Evolutionary conservation across 2,797 vertebrate species (phyloP), one percentile per base, ranked within the genome.

Genomic region (Zenarchopterus dispar): DNA sequence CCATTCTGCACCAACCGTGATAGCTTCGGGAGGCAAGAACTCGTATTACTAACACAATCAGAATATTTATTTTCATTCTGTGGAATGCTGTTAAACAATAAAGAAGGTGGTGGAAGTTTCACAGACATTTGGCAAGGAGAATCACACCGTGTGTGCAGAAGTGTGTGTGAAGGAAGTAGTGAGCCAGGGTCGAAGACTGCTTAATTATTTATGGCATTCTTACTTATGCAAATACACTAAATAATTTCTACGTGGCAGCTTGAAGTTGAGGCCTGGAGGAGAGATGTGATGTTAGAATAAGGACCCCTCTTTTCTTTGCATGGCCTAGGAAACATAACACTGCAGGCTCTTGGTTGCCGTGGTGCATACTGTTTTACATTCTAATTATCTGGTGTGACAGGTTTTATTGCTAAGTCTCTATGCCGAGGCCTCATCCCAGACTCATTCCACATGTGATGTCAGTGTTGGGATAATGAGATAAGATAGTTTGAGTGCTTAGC

Each of bases 221-320:
- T 91, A 93, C 89, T 91, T 91, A 93, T 93, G 92, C 91, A 94
- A 93, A 93, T 93, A 91, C 84, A 77, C 86, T 91, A 88, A 93
- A 92, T 94, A 88, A 93, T 94, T 94, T 93, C 86, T 90, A 82
- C 72, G 84, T 85, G 88, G 91, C 92, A 91, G 90, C 93, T 93
- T 88, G 89, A 87, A 90, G 92, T 82, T 54, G 80, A 84, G 65
- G 84, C 88, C 88, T 87, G 21, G 77, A 91, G 86, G 84, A 93
- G 70, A 39, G 60, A 86, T 79, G 88, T 92, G 89, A 88, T 89
- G 90, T 91, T 86, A 77, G 80, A 89, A 79, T 73, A 84, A 80
- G 77, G 77, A 74, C 85, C 75, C 72, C 56, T 79, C 76, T 87
- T 86, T 78, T 79, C 82, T 76, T 76, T 61, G 73, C 70, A 68